These are phyloP conservation scores for Chaenodraco wilsoni DNA, from an alignment of 2,797 vertebrate genomes.

Conservation along the genomic window DNA sequence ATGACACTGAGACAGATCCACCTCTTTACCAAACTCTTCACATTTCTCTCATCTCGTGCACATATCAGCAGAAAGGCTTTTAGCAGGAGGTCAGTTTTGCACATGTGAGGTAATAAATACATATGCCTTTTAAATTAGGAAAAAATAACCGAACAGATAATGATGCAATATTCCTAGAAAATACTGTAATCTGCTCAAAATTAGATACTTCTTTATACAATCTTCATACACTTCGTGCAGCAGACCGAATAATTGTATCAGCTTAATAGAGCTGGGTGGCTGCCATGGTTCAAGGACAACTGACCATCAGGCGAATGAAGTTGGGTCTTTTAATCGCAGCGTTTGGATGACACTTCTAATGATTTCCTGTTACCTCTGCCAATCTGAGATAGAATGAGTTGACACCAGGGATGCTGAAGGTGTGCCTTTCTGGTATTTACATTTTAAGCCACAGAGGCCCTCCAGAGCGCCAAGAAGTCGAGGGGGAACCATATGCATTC, in stretches of 20 bases:
- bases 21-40: too few relatives aligned
- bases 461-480: constrained; percentile 33
- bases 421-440: constrained; percentile 58
- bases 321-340: constrained; percentile 76
- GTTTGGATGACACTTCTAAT: constrained; percentile 70
- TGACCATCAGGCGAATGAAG: constrained; percentile 78
- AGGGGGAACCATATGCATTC: constrained; percentile 20
- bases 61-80: too few relatives aligned
- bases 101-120: too few relatives aligned
- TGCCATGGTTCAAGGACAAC: constrained; percentile 55
- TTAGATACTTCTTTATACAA: too few relatives aligned
- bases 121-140: too few relatives aligned
- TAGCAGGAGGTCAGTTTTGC: too few relatives aligned
- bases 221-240: neutral
- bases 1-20: too few relatives aligned
- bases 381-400: constrained; percentile 69
- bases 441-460: constrained; percentile 49
- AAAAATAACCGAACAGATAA: too few relatives aligned
- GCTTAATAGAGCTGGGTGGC: constrained; percentile 38
- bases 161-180: too few relatives aligned
- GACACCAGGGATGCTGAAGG: constrained; percentile 55
- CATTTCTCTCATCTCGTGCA: too few relatives aligned
- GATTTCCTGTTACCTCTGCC: constrained; percentile 78
- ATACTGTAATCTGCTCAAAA: too few relatives aligned
- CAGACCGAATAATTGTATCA: constrained; percentile 10